These are phyloP conservation scores for Trichogramma evanescens DNA, from an alignment of 2,888 invertebrate species.

Conservation along the genomic window DNA sequence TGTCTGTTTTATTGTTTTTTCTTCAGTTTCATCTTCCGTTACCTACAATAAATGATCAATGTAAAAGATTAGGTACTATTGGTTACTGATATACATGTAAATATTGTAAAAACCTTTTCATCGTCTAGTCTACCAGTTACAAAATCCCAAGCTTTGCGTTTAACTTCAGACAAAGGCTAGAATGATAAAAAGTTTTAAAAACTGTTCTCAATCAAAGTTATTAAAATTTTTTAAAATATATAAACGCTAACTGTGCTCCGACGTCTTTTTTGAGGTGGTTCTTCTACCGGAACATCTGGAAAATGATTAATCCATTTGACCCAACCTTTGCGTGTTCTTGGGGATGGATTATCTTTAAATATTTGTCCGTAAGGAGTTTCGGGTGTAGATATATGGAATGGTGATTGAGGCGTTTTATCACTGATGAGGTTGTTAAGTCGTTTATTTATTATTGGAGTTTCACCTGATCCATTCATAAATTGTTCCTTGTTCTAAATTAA, in stretches of 20 bases:
- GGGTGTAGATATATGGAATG: conserved; percentile 50
- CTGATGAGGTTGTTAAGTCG: conserved; percentile 32
- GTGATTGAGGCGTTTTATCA: conserved; percentile 42
- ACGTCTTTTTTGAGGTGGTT: conserved; percentile 37
- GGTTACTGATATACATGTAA: conserved; percentile 5
- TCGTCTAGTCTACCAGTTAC: conserved; percentile 23
- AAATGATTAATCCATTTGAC: conserved; percentile 49
- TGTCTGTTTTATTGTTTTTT: conserved; percentile 23
- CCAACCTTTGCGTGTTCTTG: conserved; percentile 50
- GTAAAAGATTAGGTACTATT: neutral
- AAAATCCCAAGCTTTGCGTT: conserved; percentile 40
- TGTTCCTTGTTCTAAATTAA: conserved; percentile 22
- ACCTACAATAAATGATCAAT: neutral
- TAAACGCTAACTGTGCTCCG: conserved; percentile 43
- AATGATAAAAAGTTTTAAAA: conserved; percentile 8
- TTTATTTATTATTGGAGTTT: conserved; percentile 37
- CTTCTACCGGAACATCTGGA: conserved; percentile 44
- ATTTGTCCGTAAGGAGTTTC: conserved; percentile 53
- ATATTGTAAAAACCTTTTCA: conserved; percentile 24
- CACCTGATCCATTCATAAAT: neutral
- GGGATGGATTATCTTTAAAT: conserved; percentile 50
- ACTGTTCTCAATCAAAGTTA: neutral
- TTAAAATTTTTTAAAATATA: neutral
- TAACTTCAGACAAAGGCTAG: conserved; percentile 44
- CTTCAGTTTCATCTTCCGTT: neutral